Evolutionary conservation across 2,797 vertebrate genomes (phyloP).

Genomic region (Pseudocheirus occidentalis): DNA sequence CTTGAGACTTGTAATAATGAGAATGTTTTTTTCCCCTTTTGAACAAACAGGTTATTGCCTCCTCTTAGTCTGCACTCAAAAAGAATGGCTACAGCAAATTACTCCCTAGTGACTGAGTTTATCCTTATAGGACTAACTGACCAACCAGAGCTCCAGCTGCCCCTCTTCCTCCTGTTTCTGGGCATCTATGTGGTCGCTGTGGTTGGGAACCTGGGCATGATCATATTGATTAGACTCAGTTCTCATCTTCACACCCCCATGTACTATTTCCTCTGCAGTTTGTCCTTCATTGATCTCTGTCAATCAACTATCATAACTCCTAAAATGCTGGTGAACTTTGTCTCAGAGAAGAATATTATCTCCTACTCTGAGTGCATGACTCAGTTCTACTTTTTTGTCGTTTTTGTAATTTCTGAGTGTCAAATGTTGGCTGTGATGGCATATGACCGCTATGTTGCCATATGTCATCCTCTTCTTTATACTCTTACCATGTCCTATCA

Average conservation of each 20-base stretch:
- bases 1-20: no score
- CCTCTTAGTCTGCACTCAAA: background rate
- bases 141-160: slow-evolving; percentile 38
- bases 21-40: background rate
- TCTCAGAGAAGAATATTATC: slow-evolving; percentile 38
- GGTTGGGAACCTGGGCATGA: slow-evolving; percentile 64
- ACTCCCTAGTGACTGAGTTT: slow-evolving; percentile 50
- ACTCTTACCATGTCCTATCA: background rate
- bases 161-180: slow-evolving; percentile 65
- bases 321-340: slow-evolving; percentile 61
- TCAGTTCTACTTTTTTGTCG: slow-evolving; percentile 71
- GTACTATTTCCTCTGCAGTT: slow-evolving; percentile 64
- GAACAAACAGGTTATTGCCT: background rate
- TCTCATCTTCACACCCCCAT: slow-evolving; percentile 66
- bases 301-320: slow-evolving; percentile 58
- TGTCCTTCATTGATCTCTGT: slow-evolving; percentile 64
- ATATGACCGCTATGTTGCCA: background rate
- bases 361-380: slow-evolving; percentile 51
- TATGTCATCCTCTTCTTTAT: background rate
- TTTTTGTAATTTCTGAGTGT: slow-evolving; percentile 44
- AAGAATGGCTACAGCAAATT: slow-evolving; percentile 45
- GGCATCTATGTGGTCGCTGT: slow-evolving; percentile 50
- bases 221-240: slow-evolving; percentile 45
- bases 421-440: slow-evolving; percentile 10
- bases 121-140: slow-evolving; percentile 65